A percentile compares a stretch with the other conserved stretches of the same genome.
These are phyloP conservation scores for Lasioglossum zephyrum DNA, from an alignment of 2,888 invertebrate species.

Conservation along the genomic window DNA sequence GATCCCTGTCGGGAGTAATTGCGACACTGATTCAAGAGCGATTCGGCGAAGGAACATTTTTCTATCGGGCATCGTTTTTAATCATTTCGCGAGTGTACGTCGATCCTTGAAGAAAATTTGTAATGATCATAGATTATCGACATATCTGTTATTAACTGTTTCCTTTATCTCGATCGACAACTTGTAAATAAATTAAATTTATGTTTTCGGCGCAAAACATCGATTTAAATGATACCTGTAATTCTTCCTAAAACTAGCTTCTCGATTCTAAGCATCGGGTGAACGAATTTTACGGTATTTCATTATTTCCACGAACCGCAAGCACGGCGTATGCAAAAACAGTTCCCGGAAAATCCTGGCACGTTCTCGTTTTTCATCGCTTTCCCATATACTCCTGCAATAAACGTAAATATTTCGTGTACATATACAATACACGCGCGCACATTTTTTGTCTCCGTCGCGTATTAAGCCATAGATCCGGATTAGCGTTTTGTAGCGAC, in stretches of 20 bases:
- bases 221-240: neutral
- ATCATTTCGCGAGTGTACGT: neutral
- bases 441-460: neutral
- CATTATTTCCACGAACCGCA: neutral
- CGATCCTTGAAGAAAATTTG: neutral
- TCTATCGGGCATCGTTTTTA: neutral
- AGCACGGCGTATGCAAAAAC: neutral
- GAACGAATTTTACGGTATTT: neutral
- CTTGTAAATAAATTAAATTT: no score
- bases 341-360: neutral
- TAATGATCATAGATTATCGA: neutral
- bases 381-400: neutral
- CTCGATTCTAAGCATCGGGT: neutral
- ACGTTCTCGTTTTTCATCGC: neutral
- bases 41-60: conserved; percentile 7
- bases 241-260: neutral
- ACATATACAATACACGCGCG: neutral
- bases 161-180: no score
- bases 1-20: conserved; percentile 30
- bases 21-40: conserved; percentile 29
- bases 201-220: no score
- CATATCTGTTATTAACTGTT: neutral
- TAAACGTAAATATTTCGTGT: conserved; percentile 15
- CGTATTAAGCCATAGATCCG: conserved; percentile 8
- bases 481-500: neutral